Percentiles rank a stretch among this genome's conserved stretches.
Conservation (phyloP, 2,888 invertebrate genomes). For the Nesidiocoris tenuis region DNA sequence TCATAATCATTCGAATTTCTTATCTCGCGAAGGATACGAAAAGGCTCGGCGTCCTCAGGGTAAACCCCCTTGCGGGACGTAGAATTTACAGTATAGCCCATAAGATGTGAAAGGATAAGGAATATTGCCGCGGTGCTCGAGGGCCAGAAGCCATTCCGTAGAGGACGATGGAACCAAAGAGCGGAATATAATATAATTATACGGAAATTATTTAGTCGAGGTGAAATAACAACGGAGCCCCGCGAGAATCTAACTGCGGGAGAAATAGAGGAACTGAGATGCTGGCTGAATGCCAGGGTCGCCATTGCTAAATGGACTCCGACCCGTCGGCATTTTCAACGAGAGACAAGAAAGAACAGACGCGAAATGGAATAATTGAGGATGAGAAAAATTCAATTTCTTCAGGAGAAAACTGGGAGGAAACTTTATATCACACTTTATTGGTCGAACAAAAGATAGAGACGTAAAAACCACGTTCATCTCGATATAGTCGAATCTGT, state of each 20-base stretch:
- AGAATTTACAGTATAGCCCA: neutral
- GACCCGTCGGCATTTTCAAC: neutral
- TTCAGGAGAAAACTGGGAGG: too few species aligned
- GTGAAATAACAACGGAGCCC: conserved; percentile 17
- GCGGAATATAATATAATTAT: conserved; percentile 16
- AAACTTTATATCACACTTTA: too few species aligned
- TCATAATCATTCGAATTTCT: too few species aligned
- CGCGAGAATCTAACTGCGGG: neutral
- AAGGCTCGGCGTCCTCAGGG: neutral
- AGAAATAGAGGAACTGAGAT: neutral
- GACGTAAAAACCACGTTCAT: too few species aligned
- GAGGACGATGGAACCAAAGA: neutral
- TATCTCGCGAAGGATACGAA: neutral
- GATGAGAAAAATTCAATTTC: neutral
- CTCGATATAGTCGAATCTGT: too few species aligned
- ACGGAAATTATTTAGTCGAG: conserved; percentile 3
- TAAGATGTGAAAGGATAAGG: neutral
- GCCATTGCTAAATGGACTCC: conserved; percentile 13
- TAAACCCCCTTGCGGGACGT: neutral
- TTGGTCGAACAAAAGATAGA: too few species aligned
- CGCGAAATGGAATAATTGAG: neutral
- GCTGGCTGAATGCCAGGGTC: conserved; percentile 13
- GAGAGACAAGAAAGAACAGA: neutral
- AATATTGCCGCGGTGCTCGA: neutral
- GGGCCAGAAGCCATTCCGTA: neutral